Percentiles rank a stretch among this genome's conserved stretches.
phyloP scores from a whole-genome alignment of 1,140 invertebrate species.

The Brachionus manjavacas region DNA sequence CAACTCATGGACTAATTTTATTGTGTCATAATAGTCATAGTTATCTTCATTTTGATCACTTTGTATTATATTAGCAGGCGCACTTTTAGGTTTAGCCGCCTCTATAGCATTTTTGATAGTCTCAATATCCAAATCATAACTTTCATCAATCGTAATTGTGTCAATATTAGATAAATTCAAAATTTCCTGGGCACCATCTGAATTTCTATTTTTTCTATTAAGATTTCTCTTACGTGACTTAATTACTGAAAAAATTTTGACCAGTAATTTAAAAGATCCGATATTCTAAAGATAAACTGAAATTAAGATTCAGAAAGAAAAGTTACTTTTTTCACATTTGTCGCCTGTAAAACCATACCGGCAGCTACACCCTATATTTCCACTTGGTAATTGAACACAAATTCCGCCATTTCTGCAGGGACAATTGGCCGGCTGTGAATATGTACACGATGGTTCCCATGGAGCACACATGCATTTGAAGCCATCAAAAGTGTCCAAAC shows the following conservation, averaged over 20 bases:
- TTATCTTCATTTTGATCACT: neutral
- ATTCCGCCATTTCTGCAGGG: slow-evolving; percentile 39
- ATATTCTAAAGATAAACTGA: neutral
- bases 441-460: slow-evolving; percentile 39
- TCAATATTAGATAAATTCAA: slow-evolving; percentile 20
- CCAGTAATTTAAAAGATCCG: slow-evolving; percentile 21
- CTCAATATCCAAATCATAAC: slow-evolving; percentile 13
- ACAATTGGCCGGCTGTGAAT: slow-evolving; percentile 35
- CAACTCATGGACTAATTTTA: neutral
- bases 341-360: slow-evolving; percentile 40
- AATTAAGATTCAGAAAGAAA: neutral
- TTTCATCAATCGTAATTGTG: neutral
- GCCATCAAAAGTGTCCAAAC: slow-evolving; percentile 36
- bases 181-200: neutral
- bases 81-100: neutral
- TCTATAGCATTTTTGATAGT: neutral
- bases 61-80: neutral
- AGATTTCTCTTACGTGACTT: slow-evolving; percentile 3
- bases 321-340: slow-evolving; percentile 41
- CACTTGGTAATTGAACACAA: slow-evolving; percentile 34
- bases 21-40: neutral
- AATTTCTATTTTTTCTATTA: slow-evolving; percentile 2
- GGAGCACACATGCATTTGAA: slow-evolving; percentile 42
- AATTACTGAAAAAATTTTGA: slow-evolving; percentile 31
- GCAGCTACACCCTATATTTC: slow-evolving; percentile 37